These are phyloP conservation scores for Malthinus flaveolus DNA, from an alignment of 2,888 invertebrate species.

Conservation along the genomic window DNA sequence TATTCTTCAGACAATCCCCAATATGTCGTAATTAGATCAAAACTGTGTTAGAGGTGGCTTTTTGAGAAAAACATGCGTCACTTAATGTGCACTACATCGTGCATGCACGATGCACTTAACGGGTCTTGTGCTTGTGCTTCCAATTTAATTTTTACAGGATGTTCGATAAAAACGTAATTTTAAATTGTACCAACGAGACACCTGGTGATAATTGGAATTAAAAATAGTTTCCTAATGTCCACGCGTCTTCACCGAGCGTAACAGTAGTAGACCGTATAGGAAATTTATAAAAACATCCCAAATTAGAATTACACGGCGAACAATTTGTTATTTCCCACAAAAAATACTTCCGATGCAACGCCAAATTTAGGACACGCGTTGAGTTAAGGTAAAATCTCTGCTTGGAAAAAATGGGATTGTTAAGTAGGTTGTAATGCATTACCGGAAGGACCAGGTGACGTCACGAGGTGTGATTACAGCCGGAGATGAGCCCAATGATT, in stretches of 20 bases:
- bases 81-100: too few relatives aligned
- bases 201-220: not conserved
- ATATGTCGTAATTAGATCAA: too few relatives aligned
- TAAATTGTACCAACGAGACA: not conserved
- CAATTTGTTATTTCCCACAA: constrained; percentile 11
- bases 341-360: constrained; percentile 9
- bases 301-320: not conserved
- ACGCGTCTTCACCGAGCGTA: constrained; percentile 3
- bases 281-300: not conserved
- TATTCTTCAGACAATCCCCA: too few relatives aligned
- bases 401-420: not conserved
- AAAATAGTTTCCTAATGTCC: not conserved
- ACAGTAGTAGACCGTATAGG: too few relatives aligned
- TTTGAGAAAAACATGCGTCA: too few relatives aligned
- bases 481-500: constrained; percentile 53
- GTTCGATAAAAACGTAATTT: not conserved
- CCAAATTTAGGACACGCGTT: too few relatives aligned
- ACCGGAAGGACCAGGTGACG: constrained; percentile 47
- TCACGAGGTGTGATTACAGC: constrained; percentile 50
- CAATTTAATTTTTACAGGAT: not conserved
- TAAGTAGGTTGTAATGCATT: constrained; percentile 24
- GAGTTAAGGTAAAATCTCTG: not conserved
- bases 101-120: too few relatives aligned
- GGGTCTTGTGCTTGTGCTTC: too few relatives aligned
- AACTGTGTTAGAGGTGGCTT: too few relatives aligned